phyloP scores from a whole-genome alignment of 2,113 vertebrate genomes.

The Pristiophorus japonicus region DNA sequence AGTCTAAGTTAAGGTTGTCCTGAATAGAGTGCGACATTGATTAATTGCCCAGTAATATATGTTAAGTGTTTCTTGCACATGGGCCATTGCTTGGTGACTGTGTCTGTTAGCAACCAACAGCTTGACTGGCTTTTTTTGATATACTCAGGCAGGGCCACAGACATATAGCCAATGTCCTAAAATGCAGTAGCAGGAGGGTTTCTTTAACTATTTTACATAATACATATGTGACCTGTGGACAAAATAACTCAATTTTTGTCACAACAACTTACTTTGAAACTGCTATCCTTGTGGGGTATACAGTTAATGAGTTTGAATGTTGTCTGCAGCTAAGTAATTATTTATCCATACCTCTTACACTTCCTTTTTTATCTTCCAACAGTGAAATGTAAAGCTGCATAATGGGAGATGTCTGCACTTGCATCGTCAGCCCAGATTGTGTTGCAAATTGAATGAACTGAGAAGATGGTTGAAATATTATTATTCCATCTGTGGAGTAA shows the following conservation, averaged over 20 bases:
- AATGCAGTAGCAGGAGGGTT: not conserved
- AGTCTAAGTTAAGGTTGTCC: not conserved
- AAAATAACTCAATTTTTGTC: no score
- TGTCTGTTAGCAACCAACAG: not conserved
- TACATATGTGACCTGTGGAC: no score
- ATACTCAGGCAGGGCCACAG: not conserved
- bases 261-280: not conserved
- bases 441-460: conserved; percentile 37
- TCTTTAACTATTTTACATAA: no score
- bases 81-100: not conserved
- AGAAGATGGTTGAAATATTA: conserved; percentile 22
- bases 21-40: not conserved
- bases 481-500: not conserved
- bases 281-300: not conserved
- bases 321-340: not conserved
- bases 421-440: conserved; percentile 33
- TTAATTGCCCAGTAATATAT: not conserved
- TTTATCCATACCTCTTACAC: conserved; percentile 31
- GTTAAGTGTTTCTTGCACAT: not conserved
- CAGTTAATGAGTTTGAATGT: not conserved
- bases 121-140: not conserved
- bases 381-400: conserved; percentile 39
- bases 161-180: not conserved
- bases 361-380: not conserved
- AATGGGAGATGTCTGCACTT: conserved; percentile 34